phyloP scores from a whole-genome alignment of 2,888 invertebrate genomes.

The Chouioia cunea region DNA sequence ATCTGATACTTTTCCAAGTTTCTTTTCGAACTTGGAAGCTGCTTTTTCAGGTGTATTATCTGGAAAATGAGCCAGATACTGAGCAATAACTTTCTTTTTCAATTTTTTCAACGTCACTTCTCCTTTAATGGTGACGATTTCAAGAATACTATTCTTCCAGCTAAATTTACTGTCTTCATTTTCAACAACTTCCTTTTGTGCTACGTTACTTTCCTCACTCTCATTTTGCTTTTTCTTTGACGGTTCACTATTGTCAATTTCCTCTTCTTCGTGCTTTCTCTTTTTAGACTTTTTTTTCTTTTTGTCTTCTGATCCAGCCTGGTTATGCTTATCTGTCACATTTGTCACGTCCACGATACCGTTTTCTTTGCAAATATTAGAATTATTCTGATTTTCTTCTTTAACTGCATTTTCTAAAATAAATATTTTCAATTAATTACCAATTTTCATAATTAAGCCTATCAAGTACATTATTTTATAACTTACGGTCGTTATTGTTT shows the following conservation, averaged over 20 bases:
- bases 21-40: slow-evolving; percentile 79
- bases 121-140: slow-evolving; percentile 67
- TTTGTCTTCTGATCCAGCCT: slow-evolving; percentile 13
- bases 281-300: slow-evolving; percentile 58
- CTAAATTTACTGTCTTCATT: slow-evolving; percentile 53
- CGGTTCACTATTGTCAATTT: slow-evolving; percentile 37
- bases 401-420: slow-evolving; percentile 26
- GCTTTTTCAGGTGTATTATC: slow-evolving; percentile 75
- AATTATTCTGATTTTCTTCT: slow-evolving; percentile 60
- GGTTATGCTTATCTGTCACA: background rate
- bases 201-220: slow-evolving; percentile 31
- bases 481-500: slow-evolving; percentile 40
- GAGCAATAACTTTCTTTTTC: slow-evolving; percentile 80
- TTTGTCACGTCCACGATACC: slow-evolving; percentile 49
- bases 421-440: slow-evolving; percentile 8
- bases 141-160: slow-evolving; percentile 59
- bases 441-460: background rate
- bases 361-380: slow-evolving; percentile 57
- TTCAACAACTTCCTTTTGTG: slow-evolving; percentile 31
- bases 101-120: slow-evolving; percentile 80
- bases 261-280: slow-evolving; percentile 47
- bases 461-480: slow-evolving; percentile 1
- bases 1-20: slow-evolving; percentile 77
- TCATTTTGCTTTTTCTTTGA: slow-evolving; percentile 39
- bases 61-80: slow-evolving; percentile 71